Conservation (phyloP, 2,797 vertebrate species). For the Micromesistius poutassou region DNA sequence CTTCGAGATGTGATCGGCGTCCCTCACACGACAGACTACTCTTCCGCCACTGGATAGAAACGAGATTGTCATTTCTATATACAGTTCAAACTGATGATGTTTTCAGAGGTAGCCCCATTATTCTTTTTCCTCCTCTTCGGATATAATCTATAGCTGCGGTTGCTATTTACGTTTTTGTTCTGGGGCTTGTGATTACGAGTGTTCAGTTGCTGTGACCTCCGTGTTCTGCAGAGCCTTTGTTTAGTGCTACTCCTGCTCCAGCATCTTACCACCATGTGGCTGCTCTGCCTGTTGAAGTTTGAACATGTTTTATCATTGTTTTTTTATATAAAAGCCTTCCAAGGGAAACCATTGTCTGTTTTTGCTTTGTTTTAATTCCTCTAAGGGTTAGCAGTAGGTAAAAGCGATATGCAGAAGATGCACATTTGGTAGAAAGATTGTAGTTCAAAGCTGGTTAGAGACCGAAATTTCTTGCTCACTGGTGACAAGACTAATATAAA, state of each 20-base stretch:
- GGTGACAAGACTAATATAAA: too few species aligned
- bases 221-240: slow-evolving; percentile 43
- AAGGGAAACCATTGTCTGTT: slow-evolving; percentile 30
- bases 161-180: slow-evolving; percentile 24
- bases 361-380: not conserved
- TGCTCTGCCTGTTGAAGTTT: not conserved
- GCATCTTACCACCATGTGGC: not conserved
- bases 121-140: not conserved
- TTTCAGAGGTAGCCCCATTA: not conserved
- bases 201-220: slow-evolving; percentile 22
- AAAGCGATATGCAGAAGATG: too few species aligned
- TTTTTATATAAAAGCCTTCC: slow-evolving; percentile 69
- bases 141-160: slow-evolving; percentile 43
- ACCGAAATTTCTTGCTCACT: too few species aligned
- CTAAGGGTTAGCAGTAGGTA: not conserved
- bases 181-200: slow-evolving; percentile 34
- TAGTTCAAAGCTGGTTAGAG: too few species aligned
- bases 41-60: slow-evolving; percentile 17
- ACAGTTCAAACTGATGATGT: not conserved
- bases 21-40: slow-evolving; percentile 20
- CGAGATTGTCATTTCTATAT: slow-evolving; percentile 1
- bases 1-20: slow-evolving; percentile 19
- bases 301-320: slow-evolving; percentile 62
- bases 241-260: slow-evolving; percentile 32
- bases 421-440: too few species aligned